Conservation (phyloP, 2,797 vertebrate genomes). For the Vultur gryphus region DNA sequence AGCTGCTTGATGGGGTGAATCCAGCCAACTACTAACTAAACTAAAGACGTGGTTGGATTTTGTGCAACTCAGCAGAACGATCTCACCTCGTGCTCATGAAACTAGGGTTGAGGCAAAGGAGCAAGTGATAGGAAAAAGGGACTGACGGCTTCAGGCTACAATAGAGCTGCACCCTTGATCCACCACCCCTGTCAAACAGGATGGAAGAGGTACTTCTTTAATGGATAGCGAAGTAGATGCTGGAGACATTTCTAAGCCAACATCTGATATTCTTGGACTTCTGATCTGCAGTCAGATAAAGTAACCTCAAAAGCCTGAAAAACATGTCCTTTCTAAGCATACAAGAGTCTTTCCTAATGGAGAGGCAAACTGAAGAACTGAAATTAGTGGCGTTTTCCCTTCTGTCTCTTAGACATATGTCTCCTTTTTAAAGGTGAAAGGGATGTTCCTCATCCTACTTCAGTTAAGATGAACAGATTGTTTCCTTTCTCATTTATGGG, state of each 20-base stretch:
- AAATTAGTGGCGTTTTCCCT: neutral
- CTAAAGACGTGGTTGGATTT: neutral
- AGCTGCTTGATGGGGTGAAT: neutral
- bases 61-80: neutral
- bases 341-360: neutral
- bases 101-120: neutral
- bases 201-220: neutral
- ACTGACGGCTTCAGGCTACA: neutral
- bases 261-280: neutral
- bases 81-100: fast-evolving
- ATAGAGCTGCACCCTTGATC: neutral
- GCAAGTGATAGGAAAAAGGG: neutral
- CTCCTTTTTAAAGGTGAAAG: neutral
- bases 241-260: neutral
- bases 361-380: neutral
- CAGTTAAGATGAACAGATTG: neutral
- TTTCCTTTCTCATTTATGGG: neutral
- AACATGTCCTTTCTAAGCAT: neutral
- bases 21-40: neutral
- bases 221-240: neutral
- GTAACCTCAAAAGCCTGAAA: neutral
- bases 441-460: neutral
- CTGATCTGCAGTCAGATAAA: neutral
- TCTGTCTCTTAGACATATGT: neutral
- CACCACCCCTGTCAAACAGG: neutral